Percentiles rank a stretch among this genome's conserved stretches.
phyloP scores from a whole-genome alignment of 2,888 invertebrate genomes.

The Anthrax anthrax region DNA sequence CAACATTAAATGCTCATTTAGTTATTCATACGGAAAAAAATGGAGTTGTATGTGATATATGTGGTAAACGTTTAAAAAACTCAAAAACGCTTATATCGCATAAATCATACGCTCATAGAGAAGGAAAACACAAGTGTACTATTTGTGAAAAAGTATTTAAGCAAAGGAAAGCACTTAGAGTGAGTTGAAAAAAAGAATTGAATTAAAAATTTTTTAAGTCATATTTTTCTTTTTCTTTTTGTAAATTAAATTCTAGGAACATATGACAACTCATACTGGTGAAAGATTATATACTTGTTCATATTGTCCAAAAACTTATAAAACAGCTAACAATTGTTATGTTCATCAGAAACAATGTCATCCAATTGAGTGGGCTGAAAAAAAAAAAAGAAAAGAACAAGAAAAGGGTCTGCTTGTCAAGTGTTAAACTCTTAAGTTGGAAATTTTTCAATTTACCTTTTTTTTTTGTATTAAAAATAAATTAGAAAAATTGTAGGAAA shows the following conservation, averaged over 20 bases:
- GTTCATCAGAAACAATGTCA: constrained; percentile 31
- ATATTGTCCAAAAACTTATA: constrained; percentile 31
- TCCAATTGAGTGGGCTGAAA: constrained; percentile 24
- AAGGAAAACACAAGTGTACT: constrained; percentile 13
- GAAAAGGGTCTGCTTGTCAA: background rate
- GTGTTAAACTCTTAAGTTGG: too few relatives aligned
- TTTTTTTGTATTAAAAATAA: too few relatives aligned
- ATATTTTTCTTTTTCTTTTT: background rate
- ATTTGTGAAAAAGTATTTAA: constrained; percentile 17
- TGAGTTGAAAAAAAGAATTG: too few relatives aligned
- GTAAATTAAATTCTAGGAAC: constrained; percentile 19
- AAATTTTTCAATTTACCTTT: too few relatives aligned
- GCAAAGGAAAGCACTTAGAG: constrained; percentile 13
- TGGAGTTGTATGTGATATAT: constrained; percentile 13
- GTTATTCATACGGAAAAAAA: constrained; percentile 13
- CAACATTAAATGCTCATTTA: constrained; percentile 15
- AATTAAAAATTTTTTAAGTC: too few relatives aligned
- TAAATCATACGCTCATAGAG: constrained; percentile 15
- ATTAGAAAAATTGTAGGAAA: too few relatives aligned
- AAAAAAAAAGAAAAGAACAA: background rate
- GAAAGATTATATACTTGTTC: constrained; percentile 31
- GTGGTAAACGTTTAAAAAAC: constrained; percentile 15
- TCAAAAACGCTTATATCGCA: constrained; percentile 16
- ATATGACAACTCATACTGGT: constrained; percentile 32
- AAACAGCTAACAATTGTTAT: constrained; percentile 33